Conservation (phyloP, 2,113 vertebrate genomes). For the Penelope pileata region DNA sequence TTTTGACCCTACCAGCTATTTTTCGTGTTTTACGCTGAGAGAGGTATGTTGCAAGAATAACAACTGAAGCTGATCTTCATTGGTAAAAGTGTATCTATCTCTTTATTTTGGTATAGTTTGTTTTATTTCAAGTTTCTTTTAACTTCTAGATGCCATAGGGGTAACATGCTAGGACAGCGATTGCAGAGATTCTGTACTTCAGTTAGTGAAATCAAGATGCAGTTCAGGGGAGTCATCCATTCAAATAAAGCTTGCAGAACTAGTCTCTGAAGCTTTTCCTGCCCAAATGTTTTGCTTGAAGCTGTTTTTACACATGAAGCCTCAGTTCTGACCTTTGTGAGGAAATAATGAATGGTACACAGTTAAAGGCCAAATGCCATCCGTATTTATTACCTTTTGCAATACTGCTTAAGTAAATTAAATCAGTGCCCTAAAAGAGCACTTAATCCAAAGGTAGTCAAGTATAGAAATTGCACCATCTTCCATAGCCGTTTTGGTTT, state of each 20-base stretch:
- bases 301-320: not conserved
- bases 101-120: not conserved
- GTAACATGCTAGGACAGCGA: not conserved
- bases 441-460: not conserved
- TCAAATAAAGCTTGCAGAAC: not conserved
- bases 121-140: not conserved
- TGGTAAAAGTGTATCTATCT: not conserved
- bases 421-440: not conserved
- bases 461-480: not conserved
- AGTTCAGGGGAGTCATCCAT: not conserved
- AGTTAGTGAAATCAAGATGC: not conserved
- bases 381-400: not conserved
- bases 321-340: not conserved
- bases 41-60: not conserved
- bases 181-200: not conserved
- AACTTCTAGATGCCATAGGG: not conserved
- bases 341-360: not conserved
- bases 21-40: not conserved
- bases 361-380: not conserved
- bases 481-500: not conserved
- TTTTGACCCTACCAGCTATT: not conserved
- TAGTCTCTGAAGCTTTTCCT: not conserved
- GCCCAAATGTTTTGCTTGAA: not conserved
- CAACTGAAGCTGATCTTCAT: not conserved
- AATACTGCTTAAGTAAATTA: not conserved